Evolutionary conservation across 2,797 vertebrate species (phyloP).

Genomic region (Emydoidea blandingii): DNA sequence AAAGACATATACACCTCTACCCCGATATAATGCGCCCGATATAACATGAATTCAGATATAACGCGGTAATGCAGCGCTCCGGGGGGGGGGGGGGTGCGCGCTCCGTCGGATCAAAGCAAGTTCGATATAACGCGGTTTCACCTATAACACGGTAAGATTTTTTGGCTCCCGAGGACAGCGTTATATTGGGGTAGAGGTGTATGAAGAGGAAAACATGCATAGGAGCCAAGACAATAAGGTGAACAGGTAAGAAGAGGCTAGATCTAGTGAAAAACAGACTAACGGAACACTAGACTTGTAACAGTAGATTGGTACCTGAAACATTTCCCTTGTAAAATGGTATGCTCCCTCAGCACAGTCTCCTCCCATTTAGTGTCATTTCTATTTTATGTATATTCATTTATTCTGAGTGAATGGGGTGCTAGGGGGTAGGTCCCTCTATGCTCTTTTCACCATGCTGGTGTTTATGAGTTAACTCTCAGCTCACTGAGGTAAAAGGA

Average conservation of each 20-base stretch:
- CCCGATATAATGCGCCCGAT: too few species aligned
- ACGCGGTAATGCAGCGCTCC: too few species aligned
- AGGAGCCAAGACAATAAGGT: background rate
- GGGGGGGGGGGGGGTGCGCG: too few species aligned
- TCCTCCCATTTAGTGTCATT: background rate
- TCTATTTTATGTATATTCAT: background rate
- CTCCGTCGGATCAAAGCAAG: too few species aligned
- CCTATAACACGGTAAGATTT: too few species aligned
- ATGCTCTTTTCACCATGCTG: background rate
- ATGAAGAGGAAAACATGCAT: background rate
- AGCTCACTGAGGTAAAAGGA: background rate
- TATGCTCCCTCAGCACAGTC: background rate
- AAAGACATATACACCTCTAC: background rate
- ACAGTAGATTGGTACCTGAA: too few species aligned
- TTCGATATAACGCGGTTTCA: too few species aligned
- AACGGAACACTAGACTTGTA: background rate
- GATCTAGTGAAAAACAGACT: background rate
- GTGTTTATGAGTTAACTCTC: too few species aligned
- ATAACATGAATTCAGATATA: too few species aligned
- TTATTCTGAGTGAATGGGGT: background rate
- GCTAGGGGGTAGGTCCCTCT: background rate
- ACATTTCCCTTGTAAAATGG: background rate
- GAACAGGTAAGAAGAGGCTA: background rate
- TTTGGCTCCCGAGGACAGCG: too few species aligned
- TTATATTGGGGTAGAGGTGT: too few species aligned